Percentiles rank a stretch among this genome's conserved stretches.
These are phyloP conservation scores for Siderastrea radians DNA, from an alignment of 92 coral and sea anemone genomes.

Conservation along the genomic window DNA sequence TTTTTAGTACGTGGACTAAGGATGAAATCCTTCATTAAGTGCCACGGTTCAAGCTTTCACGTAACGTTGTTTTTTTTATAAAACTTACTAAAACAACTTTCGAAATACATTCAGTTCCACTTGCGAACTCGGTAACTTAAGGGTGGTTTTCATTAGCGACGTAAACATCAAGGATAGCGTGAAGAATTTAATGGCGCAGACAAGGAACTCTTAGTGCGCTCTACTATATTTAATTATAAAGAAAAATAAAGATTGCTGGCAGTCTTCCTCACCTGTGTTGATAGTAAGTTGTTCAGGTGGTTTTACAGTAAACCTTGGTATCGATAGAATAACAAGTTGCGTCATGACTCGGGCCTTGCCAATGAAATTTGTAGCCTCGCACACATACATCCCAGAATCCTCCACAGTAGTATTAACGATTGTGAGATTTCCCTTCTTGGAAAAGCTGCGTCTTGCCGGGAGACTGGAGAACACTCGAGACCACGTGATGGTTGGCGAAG, in stretches of 20 bases:
- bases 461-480: constrained; percentile 55
- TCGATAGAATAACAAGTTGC: constrained; percentile 69
- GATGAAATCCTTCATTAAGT: too few relatives aligned
- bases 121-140: too few relatives aligned
- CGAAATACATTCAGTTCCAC: too few relatives aligned
- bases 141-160: too few relatives aligned
- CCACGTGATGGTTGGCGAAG: constrained; percentile 72
- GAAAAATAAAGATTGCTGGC: not conserved
- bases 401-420: constrained; percentile 38
- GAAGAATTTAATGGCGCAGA: too few relatives aligned
- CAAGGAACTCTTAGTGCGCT: too few relatives aligned
- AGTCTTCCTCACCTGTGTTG: constrained; percentile 9
- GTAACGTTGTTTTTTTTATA: too few relatives aligned
- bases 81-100: too few relatives aligned
- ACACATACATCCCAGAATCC: constrained; percentile 74
- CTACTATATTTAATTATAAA: not conserved
- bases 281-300: constrained; percentile 16
- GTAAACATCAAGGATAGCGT: too few relatives aligned
- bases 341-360: constrained; percentile 62
- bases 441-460: constrained; percentile 28
- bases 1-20: too few relatives aligned
- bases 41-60: too few relatives aligned
- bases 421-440: constrained; percentile 32
- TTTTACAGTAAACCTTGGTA: constrained; percentile 49
- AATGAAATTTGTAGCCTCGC: constrained; percentile 64